These are phyloP conservation scores for Axea sp. DNA, from an alignment of 2,888 invertebrate genomes.

Conservation along the genomic window DNA sequence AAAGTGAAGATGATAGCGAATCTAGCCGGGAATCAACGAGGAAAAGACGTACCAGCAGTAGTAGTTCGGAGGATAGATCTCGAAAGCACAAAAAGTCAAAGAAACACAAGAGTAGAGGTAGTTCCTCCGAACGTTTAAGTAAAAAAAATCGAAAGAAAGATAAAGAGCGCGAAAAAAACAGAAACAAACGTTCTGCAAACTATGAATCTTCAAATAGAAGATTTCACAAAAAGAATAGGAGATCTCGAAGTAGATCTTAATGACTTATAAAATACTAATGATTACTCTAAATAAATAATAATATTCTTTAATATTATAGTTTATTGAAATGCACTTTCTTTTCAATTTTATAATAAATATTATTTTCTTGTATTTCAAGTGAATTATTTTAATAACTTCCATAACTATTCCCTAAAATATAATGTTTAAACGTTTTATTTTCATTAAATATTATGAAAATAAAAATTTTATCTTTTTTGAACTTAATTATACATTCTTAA, in stretches of 20 bases:
- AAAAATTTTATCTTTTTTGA: no score
- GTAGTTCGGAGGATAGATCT: conserved; percentile 60
- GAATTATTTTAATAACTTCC: no score
- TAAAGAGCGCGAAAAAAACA: conserved; percentile 82
- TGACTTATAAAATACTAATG: not conserved
- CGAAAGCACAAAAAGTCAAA: conserved; percentile 71
- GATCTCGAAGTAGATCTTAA: conserved; percentile 65
- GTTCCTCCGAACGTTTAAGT: conserved; percentile 77
- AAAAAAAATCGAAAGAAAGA: conserved; percentile 82
- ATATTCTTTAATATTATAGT: not conserved
- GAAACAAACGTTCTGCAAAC: conserved; percentile 78
- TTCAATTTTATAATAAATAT: conserved; percentile 24
- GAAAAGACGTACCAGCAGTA: conserved; percentile 66
- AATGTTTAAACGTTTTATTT: no score
- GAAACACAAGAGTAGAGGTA: conserved; percentile 76
- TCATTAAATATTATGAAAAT: no score
- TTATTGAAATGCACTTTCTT: not conserved
- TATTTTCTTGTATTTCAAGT: conserved; percentile 21
- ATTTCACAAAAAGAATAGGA: conserved; percentile 76
- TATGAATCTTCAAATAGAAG: conserved; percentile 81
- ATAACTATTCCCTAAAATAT: no score
- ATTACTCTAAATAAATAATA: conserved; percentile 1
- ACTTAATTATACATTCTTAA: no score
- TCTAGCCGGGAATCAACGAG: conserved; percentile 66
- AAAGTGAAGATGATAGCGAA: conserved; percentile 41